A percentile compares a stretch with the other conserved stretches of the same genome.
phyloP scores from a whole-genome alignment of 2,113 vertebrate species.

The Hyaena hyaena region DNA sequence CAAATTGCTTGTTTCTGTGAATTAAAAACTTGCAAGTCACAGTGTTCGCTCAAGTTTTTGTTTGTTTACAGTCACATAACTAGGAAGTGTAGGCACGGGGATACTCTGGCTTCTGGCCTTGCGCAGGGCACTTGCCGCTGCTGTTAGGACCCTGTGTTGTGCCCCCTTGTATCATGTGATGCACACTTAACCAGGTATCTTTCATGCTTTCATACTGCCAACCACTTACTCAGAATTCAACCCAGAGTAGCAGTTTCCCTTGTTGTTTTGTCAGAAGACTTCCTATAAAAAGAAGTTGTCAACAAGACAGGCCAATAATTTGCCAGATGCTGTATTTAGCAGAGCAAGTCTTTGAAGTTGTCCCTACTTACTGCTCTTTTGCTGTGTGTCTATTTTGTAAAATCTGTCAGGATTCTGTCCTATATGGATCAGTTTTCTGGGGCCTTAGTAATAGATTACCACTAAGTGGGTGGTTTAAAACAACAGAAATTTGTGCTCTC shows the following conservation, averaged over 20 bases:
- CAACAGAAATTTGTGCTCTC: neutral
- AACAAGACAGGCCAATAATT: neutral
- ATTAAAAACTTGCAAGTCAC: neutral
- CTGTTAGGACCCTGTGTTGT: neutral
- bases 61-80: neutral
- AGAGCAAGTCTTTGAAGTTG: neutral
- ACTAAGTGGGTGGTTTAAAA: neutral
- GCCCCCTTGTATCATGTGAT: neutral
- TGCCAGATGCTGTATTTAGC: neutral
- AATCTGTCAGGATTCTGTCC: neutral
- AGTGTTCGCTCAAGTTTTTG: neutral
- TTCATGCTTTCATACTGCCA: neutral
- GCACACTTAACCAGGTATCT: neutral
- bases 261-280: conserved; percentile 46
- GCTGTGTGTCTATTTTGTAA: neutral
- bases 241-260: neutral
- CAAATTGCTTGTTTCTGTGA: conserved; percentile 28
- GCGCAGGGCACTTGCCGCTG: neutral
- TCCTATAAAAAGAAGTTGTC: conserved; percentile 10
- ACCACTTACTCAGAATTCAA: conserved; percentile 16
- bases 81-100: neutral
- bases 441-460: neutral
- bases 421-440: neutral
- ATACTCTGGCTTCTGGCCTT: neutral
- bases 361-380: neutral